Evolutionary conservation across 2,888 invertebrate species (phyloP).

Genomic region (Drosophila birchii): DNA sequence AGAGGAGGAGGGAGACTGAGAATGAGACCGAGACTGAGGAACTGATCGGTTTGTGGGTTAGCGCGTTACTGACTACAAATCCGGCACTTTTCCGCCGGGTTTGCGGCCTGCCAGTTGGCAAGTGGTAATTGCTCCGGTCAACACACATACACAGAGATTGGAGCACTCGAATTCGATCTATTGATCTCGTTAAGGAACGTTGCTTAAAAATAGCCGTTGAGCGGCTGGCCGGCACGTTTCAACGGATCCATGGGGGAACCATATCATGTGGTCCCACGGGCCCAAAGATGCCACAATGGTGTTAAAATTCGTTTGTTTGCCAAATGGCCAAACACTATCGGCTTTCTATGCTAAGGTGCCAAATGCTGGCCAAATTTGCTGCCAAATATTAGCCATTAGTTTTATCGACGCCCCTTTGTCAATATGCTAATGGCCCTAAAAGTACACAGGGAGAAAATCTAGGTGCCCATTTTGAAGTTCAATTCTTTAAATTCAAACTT

Average conservation of each 20-base stretch:
- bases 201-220: conserved; percentile 68
- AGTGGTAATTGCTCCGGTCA: conserved; percentile 60
- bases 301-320: conserved; percentile 66
- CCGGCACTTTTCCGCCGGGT: conserved; percentile 13
- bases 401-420: conserved; percentile 53
- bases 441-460: conserved; percentile 5
- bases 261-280: conserved; percentile 25
- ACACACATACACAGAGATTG: conserved; percentile 33
- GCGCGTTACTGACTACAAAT: conserved; percentile 56
- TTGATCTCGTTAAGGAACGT: conserved; percentile 69
- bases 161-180: conserved; percentile 49
- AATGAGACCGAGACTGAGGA: conserved; percentile 21
- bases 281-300: conserved; percentile 64
- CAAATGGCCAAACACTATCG: conserved; percentile 46
- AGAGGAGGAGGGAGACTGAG: background rate
- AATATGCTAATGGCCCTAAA: conserved; percentile 53
- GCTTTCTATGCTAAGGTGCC: conserved; percentile 55
- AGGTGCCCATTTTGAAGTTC: no score
- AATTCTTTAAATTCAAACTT: no score
- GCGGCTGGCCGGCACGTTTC: conserved; percentile 51
- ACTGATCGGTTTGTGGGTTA: conserved; percentile 60
- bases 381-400: conserved; percentile 46
- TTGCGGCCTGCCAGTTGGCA: conserved; percentile 46
- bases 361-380: conserved; percentile 69
- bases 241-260: conserved; percentile 3